Percentiles rank a stretch among this genome's conserved stretches.
Conservation (phyloP, 2,888 invertebrate species). For the Harpagoxenus sublaevis region DNA sequence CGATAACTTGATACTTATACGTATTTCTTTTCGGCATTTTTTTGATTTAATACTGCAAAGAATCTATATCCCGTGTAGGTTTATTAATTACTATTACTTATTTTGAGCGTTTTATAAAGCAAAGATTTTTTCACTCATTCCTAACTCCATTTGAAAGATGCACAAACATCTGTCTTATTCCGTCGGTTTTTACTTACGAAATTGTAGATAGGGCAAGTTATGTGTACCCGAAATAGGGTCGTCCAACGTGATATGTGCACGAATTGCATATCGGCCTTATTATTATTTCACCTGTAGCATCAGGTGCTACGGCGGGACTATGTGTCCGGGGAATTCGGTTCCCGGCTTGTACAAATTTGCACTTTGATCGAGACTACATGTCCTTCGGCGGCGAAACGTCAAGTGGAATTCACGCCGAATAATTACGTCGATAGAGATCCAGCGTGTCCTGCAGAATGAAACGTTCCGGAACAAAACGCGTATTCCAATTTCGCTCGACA, state of each 20-base stretch:
- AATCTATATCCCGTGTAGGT: background rate
- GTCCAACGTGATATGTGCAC: slow-evolving; percentile 12
- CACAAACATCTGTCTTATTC: background rate
- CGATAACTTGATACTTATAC: background rate
- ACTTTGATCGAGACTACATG: slow-evolving; percentile 54
- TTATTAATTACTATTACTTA: background rate
- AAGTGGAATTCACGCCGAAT: slow-evolving; percentile 43
- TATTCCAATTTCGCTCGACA: slow-evolving; percentile 17
- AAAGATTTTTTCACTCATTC: background rate
- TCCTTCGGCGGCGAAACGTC: slow-evolving; percentile 22
- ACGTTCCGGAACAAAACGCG: slow-evolving; percentile 29
- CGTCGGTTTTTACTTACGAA: background rate
- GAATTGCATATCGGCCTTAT: slow-evolving; percentile 41
- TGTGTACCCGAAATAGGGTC: background rate
- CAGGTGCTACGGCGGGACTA: slow-evolving; percentile 45
- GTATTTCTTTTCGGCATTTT: background rate
- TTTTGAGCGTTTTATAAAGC: background rate
- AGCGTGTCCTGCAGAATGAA: slow-evolving; percentile 34
- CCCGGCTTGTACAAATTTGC: slow-evolving; percentile 40
- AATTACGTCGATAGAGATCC: slow-evolving; percentile 57
- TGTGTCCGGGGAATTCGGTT: slow-evolving; percentile 10
- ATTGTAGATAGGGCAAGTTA: background rate
- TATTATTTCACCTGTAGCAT: slow-evolving; percentile 63
- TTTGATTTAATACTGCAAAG: background rate
- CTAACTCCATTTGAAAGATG: background rate